A percentile compares a stretch with the other conserved stretches of the same genome.
Conservation (phyloP, 2,113 vertebrate species). For the Stigmatopora argus region DNA sequence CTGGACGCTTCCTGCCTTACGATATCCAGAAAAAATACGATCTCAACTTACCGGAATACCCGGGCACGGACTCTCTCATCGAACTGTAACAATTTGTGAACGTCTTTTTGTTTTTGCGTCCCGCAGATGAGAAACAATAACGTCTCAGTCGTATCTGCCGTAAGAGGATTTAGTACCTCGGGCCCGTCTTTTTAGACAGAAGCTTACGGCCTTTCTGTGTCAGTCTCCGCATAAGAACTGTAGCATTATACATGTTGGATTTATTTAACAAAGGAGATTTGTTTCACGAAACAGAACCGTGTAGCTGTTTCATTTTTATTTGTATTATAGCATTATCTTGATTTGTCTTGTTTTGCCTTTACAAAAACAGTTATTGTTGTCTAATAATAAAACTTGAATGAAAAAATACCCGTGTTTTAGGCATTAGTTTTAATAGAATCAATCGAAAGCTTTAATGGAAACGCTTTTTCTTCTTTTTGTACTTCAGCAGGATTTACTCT, state of each 20-base stretch:
- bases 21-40: constrained; percentile 91
- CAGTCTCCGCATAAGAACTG: constrained; percentile 40
- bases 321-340: constrained; percentile 18
- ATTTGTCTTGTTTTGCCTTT: constrained; percentile 34
- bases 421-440: background rate
- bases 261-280: constrained; percentile 29
- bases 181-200: constrained; percentile 47
- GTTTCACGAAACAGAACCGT: constrained; percentile 22
- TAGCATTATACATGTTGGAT: constrained; percentile 49
- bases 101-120: constrained; percentile 63
- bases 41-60: constrained; percentile 81
- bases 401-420: background rate
- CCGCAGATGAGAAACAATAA: constrained; percentile 63
- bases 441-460: background rate
- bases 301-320: constrained; percentile 13
- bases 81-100: constrained; percentile 68
- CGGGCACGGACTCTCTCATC: constrained; percentile 84
- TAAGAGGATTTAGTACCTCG: constrained; percentile 52
- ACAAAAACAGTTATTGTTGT: constrained; percentile 37
- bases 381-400: constrained; percentile 43
- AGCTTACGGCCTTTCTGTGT: constrained; percentile 40
- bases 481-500: background rate
- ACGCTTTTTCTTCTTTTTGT: background rate
- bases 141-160: constrained; percentile 46
- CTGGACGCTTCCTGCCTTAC: constrained; percentile 87